Evolutionary conservation across 2,888 invertebrate genomes (phyloP), one percentile per base, ranked within the genome.

Genomic region (Hetaerina titia): DNA sequence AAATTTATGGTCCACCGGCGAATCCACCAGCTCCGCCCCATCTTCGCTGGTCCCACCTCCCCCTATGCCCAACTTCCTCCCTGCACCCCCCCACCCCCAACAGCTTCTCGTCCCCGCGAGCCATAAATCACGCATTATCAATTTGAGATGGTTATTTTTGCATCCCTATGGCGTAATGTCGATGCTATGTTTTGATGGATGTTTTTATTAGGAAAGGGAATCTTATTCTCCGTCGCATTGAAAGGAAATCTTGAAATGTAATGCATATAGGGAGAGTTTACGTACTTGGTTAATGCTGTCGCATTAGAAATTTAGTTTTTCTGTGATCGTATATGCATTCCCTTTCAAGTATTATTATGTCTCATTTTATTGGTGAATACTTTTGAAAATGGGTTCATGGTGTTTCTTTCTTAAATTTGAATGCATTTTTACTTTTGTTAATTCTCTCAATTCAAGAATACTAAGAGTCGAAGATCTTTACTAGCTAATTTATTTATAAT

Each of bases 111-210:
- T n/a, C 81, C 11, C 31, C 8, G 31, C 31, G 81, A 81, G 81
- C 81, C 31, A 81, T 81, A 31, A 81, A 31, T 81, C 81, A 81
- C 31, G 81, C 81, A 81, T 81, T 81, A 81, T 81, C 81, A 81
- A 81, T 81, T 81, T 81, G 31, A 81, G 81, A 81, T 81, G 81
- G 81, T 31, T 81, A 81, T 81, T 81, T 81, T 81, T 81, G 81
- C 81, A 81, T 81, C 81, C 81, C 2, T 31, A 2, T 11, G 11
- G 15, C 25, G 81, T 81, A 31, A 81, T 81, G 81, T 15, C 81
- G 13, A 81, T 81, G 31, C 81, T 15, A n/a, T 74, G 74, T 13
- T 81, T 13, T 31, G 31, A 31, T 81, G 81, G 81, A 81, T 81
- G 81, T 81, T 81, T 74, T 81, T 31, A 81, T 81, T 15, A 15